Evolutionary conservation across 2,113 vertebrate species (phyloP), one percentile per base, ranked within the genome.

Genomic region (Microcebus jonahi): DNA sequence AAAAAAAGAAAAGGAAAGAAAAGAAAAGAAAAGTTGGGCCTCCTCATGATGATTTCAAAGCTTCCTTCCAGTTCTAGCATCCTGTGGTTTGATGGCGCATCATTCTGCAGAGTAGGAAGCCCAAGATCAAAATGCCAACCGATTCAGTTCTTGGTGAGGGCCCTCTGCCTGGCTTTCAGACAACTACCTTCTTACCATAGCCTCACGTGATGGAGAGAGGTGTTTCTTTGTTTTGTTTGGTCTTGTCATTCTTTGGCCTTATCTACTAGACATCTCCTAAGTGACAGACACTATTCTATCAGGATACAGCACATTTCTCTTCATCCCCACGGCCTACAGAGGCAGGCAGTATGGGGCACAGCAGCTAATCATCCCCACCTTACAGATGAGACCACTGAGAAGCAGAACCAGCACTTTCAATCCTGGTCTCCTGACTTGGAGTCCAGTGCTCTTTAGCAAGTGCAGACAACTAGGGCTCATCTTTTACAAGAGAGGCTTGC

Each of bases 51-150:
- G n/a, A n/a, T n/a, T n/a, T n/a, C n/a, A n/a, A n/a, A n/a, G n/a
- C n/a, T 42, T 42, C 3, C 23, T 79, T 90, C 45, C 36, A 21
- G 20, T 79, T 25, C 42, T 7, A 34, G 57, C 27, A 2, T 42
- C 50, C 57, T 67, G 95, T 71, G 73, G 39, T 39, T 39, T 39
- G 15, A 77, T 94, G 91, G 63, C 68, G 97, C 92, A 85, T 36
- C 53, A 53, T 53, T 53, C 65, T 36, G 6, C 34, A 70, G 34
- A 39, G 45, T 70, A 14, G n/a, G 0, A 92, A 83, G 27, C 42
- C 80, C 65, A 80, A 76, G 68, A 57, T 34, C n/a, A n/a, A n/a
- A n/a, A n/a, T n/a, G n/a, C n/a, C n/a, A n/a, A n/a, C n/a, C n/a
- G n/a, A n/a, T n/a, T n/a, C 14, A 12, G 10, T 23, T 50, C n/a